These are phyloP conservation scores for Contarinia nasturtii DNA, from an alignment of 1,140 invertebrate species.

Conservation along the genomic window DNA sequence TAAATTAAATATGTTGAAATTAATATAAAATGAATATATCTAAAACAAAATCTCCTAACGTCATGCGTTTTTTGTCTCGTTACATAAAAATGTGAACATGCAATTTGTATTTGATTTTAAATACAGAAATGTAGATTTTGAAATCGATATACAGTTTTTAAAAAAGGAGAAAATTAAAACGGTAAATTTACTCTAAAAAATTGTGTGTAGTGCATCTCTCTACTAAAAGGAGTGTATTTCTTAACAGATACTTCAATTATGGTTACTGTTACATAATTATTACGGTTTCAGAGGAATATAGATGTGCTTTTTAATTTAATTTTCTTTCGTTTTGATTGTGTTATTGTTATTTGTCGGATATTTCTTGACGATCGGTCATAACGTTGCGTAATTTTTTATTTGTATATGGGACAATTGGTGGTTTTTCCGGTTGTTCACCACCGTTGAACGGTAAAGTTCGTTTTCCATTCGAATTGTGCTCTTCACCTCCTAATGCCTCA, in stretches of 20 bases:
- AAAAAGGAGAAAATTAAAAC: no score
- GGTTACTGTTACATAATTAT: constrained; percentile 3
- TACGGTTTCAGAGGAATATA: background rate
- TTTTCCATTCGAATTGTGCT: background rate
- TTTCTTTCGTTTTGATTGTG: constrained; percentile 5
- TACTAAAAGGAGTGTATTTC: no score
- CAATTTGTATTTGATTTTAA: no score
- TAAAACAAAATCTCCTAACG: no score
- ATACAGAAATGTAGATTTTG: no score
- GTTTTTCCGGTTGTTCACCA: background rate
- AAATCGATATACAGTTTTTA: no score
- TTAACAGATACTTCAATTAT: background rate
- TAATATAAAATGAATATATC: no score
- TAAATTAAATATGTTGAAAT: no score
- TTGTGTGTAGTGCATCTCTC: no score
- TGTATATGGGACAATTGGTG: background rate
- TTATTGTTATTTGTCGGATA: constrained; percentile 5
- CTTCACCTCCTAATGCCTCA: background rate
- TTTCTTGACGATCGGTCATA: background rate
- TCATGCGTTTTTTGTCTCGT: no score
- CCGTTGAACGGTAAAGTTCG: background rate
- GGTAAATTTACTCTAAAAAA: no score
- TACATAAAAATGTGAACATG: no score
- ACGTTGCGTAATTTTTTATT: background rate
- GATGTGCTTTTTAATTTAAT: background rate